Conservation (phyloP, 2,888 invertebrate genomes). For the Lepeophtheirus nordmannii region DNA sequence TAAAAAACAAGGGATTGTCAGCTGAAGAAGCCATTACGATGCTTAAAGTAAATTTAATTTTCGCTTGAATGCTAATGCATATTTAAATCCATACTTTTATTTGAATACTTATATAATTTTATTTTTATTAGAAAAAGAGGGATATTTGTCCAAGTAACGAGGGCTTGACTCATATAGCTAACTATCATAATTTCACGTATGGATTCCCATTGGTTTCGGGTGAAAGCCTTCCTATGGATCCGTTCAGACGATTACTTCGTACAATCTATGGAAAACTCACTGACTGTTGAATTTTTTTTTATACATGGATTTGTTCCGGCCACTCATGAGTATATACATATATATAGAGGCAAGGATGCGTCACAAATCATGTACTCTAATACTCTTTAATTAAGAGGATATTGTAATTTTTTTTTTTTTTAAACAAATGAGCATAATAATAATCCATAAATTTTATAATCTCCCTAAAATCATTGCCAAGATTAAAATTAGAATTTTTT, state of each 20-base stretch:
- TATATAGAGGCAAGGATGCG: neutral
- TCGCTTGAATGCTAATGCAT: too few species aligned
- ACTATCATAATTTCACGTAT: neutral
- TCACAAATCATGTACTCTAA: too few species aligned
- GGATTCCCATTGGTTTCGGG: neutral
- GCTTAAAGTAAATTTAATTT: neutral
- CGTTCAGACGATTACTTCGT: neutral
- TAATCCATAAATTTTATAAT: too few species aligned
- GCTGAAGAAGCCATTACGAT: neutral
- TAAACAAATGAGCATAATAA: too few species aligned
- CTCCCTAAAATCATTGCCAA: neutral
- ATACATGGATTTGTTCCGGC: neutral
- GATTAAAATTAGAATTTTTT: neutral
- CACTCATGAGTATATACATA: neutral
- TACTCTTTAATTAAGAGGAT: too few species aligned
- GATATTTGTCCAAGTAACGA: constrained; percentile 3
- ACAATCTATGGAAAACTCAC: constrained; percentile 2
- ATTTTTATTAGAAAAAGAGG: constrained; percentile 1
- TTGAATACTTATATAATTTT: neutral
- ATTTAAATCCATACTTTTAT: neutral
- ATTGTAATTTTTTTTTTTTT: too few species aligned
- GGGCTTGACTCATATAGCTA: neutral
- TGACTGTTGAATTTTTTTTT: neutral
- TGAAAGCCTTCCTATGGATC: neutral
- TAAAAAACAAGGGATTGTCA: neutral